A percentile compares a stretch with the other conserved stretches of the same genome.
Evolutionary conservation across 2,113 vertebrate genomes (phyloP).

Genomic region (Spea bombifrons): DNA sequence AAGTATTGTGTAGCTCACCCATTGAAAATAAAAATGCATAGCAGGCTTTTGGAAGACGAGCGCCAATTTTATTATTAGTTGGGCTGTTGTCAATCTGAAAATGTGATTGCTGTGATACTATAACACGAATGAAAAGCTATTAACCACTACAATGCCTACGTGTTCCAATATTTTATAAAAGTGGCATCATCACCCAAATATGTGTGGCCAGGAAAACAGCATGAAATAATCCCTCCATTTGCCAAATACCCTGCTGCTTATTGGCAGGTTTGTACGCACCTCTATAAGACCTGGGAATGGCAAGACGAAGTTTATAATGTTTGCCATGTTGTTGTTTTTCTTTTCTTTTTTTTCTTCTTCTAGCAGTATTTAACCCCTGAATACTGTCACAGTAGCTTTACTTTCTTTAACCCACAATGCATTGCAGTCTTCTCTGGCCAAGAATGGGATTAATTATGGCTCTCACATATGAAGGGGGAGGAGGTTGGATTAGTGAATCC

Average conservation of each 20-base stretch:
- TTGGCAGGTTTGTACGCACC: no score
- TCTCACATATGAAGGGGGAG: conserved; percentile 36
- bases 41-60: not conserved
- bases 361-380: conserved; percentile 25
- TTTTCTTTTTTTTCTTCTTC: not conserved
- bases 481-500: conserved; percentile 34
- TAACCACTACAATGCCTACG: no score
- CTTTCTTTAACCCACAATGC: conserved; percentile 39
- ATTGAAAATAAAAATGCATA: no score
- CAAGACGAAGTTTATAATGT: no score
- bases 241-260: no score
- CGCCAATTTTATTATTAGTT: not conserved
- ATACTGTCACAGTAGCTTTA: conserved; percentile 18
- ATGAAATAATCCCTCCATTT: no score
- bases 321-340: not conserved
- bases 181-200: no score
- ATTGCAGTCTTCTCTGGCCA: conserved; percentile 32
- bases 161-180: no score
- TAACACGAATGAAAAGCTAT: no score
- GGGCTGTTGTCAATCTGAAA: not conserved
- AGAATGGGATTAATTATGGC: conserved; percentile 40
- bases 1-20: no score
- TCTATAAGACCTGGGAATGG: no score
- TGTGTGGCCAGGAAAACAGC: no score
- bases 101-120: not conserved